Base-by-base conservation (phyloP, 2,797 vertebrate species). In the Spondyliosoma cantharus region DNA sequence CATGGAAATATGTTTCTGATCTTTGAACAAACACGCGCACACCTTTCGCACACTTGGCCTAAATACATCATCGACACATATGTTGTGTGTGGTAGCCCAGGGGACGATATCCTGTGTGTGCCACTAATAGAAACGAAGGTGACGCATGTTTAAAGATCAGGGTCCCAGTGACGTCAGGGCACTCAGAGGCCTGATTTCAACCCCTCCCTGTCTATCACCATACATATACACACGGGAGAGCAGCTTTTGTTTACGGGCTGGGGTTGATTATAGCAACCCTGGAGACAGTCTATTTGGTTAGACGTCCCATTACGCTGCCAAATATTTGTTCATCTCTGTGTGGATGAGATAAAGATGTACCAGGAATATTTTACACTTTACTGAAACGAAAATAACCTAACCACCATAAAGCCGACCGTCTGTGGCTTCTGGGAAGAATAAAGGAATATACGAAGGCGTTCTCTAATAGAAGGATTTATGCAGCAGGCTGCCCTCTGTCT, bases 311-410 rank as follows among this genome's bases (percentile, higher is more conserved):
- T 80, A 76, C 9, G 4, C 56, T 60, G 62, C 52, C 82, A 87
- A 87, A 91, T 89, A 85, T 91, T 87, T 87, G 83, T 86, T 86
- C 58, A 71, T 46, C 71, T 64, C 68, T 87, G 70, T 17, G 1
- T 43, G 71, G 63, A 65, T 64, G 78, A 83, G 82, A 80, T 81
- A 70, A 82, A 75, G 58, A 62, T 50, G 59, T 37, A 70, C 14
- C 77, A 86, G 68, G 37, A 70, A 56, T 57, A 75, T 80, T 65
- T 89, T 48, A 25, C 48, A 43, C 71, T 11, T 70, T 32, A 49
- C 22, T 24, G 19, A 65, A 63, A 49, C 9, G 43, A 68, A 59
- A 60, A n/a, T 70, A 53, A 76, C 25, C 20, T 19, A n/a, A n/a
- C 7, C 37, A 75, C 72, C 58, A 69, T 64, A 32, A 37, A 52